These are phyloP conservation scores for Drosophila meridionalis DNA, from an alignment of 2,888 invertebrate species.

Conservation along the genomic window DNA sequence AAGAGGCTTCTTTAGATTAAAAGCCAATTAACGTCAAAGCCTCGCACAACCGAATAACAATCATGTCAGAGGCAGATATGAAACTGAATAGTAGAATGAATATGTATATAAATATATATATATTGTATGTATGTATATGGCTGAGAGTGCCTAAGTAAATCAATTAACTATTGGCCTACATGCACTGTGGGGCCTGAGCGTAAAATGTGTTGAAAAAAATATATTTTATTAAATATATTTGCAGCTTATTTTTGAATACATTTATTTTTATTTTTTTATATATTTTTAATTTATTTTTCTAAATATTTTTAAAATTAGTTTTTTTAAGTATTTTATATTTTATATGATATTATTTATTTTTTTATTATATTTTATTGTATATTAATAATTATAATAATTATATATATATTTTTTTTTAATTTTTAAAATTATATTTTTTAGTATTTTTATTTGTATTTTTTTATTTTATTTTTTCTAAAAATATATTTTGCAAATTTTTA, in stretches of 20 bases:
- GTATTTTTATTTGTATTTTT: no score
- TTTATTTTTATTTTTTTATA: no score
- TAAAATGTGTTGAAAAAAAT: background rate
- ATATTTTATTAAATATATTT: background rate
- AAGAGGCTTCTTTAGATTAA: constrained; percentile 47
- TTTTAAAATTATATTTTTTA: no score
- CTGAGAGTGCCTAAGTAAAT: constrained; percentile 6
- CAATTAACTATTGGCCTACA: constrained; percentile 12
- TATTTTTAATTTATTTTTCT: no score
- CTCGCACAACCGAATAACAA: constrained; percentile 15
- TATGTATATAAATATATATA: background rate
- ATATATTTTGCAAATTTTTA: no score
- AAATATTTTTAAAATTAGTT: no score
- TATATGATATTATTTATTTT: no score
- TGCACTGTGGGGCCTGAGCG: background rate
- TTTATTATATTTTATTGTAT: no score
- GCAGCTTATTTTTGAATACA: background rate
- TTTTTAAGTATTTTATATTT: no score
- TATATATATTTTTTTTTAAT: no score
- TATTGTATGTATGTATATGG: background rate
- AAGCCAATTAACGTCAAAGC: constrained; percentile 48
- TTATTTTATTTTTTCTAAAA: no score
- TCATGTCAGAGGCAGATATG: constrained; percentile 12
- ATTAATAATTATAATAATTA: no score
- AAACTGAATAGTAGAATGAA: background rate